phyloP scores from a whole-genome alignment of 2,888 invertebrate species.

The Cenopis cana region DNA sequence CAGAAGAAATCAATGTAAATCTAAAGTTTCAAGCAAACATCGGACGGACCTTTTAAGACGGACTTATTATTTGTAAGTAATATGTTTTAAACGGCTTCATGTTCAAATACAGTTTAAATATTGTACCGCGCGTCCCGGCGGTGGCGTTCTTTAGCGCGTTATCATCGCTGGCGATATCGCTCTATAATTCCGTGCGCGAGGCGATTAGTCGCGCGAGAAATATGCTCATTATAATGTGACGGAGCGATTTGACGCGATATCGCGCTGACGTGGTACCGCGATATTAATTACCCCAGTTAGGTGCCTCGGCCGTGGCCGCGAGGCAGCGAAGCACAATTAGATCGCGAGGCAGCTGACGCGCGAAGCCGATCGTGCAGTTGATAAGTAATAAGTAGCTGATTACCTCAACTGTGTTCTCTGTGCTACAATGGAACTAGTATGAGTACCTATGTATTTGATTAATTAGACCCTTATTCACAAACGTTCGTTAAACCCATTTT shows the following conservation, averaged over 20 bases:
- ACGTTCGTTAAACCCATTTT: too few species aligned
- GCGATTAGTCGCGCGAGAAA: not conserved
- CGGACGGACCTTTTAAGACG: too few species aligned
- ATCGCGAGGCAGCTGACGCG: not conserved
- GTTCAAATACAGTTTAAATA: too few species aligned
- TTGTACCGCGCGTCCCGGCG: too few species aligned
- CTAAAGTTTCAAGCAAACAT: too few species aligned
- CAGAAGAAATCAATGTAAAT: too few species aligned
- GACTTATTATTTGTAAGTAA: too few species aligned
- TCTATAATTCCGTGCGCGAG: not conserved
- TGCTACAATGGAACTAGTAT: not conserved
- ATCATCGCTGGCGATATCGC: not conserved
- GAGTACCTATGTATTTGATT: too few species aligned
- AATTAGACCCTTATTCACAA: too few species aligned
- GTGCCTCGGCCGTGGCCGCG: not conserved
- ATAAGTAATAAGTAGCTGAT: slow-evolving; percentile 4
- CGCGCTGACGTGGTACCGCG: slow-evolving; percentile 7
- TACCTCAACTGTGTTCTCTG: not conserved
- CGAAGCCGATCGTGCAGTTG: not conserved
- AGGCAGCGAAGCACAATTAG: not conserved
- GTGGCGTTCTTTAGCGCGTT: not conserved
- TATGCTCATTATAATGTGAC: not conserved
- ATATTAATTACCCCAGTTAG: slow-evolving; percentile 28
- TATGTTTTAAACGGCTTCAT: too few species aligned
- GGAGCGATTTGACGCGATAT: slow-evolving; percentile 4